Evolutionary conservation across 2,113 vertebrate species (phyloP).

Genomic region (Himantopus leucocephalus): DNA sequence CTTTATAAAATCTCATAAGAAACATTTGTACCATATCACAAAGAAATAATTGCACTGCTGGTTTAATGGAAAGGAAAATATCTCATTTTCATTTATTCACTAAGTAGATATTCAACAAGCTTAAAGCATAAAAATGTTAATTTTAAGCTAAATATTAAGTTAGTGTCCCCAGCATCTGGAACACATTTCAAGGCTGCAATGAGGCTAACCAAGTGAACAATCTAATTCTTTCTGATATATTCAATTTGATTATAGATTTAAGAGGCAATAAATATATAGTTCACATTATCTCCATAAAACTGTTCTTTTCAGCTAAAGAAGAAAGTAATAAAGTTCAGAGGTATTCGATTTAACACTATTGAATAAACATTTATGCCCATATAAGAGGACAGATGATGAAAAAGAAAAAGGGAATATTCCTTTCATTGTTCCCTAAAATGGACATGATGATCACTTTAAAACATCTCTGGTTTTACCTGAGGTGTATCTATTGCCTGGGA

Average conservation of each 20-base stretch:
- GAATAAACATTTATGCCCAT: neutral
- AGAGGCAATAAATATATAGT: neutral
- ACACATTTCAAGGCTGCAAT: neutral
- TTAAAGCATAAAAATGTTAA: neutral
- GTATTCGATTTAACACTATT: neutral
- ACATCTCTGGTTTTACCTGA: neutral
- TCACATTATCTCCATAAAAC: neutral
- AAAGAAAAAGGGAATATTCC: neutral
- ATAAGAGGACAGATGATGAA: neutral
- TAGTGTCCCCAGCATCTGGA: neutral
- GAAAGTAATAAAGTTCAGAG: neutral
- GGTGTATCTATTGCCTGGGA: neutral
- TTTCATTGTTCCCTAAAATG: neutral
- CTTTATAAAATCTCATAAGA: neutral
- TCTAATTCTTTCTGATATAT: neutral
- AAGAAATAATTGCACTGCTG: neutral
- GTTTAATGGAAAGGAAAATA: neutral
- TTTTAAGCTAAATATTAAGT: slow-evolving; percentile 2
- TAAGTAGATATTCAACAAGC: neutral
- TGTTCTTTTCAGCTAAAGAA: neutral
- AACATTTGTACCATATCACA: neutral
- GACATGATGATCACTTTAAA: neutral
- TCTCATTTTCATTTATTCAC: neutral
- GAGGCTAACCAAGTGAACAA: neutral
- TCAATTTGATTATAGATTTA: slow-evolving; percentile 9